These are phyloP conservation scores for Scomberomorus guttatus DNA, from an alignment of 2,797 vertebrate genomes.

Conservation along the genomic window DNA sequence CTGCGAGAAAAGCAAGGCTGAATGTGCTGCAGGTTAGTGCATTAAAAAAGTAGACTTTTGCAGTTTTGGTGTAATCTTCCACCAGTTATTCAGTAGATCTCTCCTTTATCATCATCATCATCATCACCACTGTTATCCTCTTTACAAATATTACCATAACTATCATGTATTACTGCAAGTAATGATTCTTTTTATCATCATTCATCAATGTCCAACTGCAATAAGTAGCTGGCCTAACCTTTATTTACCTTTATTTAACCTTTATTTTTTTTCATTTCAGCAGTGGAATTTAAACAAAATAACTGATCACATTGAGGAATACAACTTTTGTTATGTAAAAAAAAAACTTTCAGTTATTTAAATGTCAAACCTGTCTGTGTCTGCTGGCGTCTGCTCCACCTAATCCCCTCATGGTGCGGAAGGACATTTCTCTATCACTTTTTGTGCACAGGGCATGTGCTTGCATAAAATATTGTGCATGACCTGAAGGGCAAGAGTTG, in stretches of 20 bases:
- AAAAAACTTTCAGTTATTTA: conserved; percentile 40
- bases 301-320: conserved; percentile 13
- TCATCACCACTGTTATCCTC: neutral
- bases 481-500: conserved; percentile 49
- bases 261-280: neutral
- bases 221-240: neutral
- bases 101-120: neutral
- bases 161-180: too few relatives aligned
- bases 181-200: too few relatives aligned
- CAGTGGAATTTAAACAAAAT: neutral
- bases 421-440: conserved; percentile 54
- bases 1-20: neutral
- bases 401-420: conserved; percentile 38
- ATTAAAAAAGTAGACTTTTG: neutral
- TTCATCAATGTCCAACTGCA: too few relatives aligned
- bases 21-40: conserved; percentile 12
- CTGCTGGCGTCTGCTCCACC: conserved; percentile 3
- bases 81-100: neutral
- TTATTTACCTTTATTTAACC: too few relatives aligned
- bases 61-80: neutral
- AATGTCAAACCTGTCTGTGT: conserved; percentile 65
- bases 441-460: conserved; percentile 39
- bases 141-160: neutral
- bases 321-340: conserved; percentile 4
- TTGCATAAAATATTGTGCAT: conserved; percentile 51